These are phyloP conservation scores for Aptenodytes forsteri DNA, from an alignment of 2,113 vertebrate species.

Conservation along the genomic window DNA sequence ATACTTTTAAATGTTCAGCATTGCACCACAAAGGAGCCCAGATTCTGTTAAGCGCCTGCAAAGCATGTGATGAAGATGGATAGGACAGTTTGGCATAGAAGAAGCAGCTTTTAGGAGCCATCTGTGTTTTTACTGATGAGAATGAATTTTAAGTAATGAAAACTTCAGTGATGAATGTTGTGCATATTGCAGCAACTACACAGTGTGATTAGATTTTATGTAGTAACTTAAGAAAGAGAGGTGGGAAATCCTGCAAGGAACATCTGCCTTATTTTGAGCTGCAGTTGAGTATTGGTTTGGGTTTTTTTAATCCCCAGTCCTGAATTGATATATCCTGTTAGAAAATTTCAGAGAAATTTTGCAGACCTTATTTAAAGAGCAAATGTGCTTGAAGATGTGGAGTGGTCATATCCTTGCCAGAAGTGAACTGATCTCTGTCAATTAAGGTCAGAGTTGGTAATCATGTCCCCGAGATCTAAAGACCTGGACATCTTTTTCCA, in stretches of 20 bases:
- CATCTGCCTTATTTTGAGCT: background rate
- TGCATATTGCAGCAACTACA: background rate
- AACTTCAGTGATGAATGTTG: conserved; percentile 3
- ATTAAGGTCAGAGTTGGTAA: background rate
- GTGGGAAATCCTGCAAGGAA: background rate
- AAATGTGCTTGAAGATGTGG: background rate
- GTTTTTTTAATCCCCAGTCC: background rate
- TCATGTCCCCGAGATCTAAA: background rate
- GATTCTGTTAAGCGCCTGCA: background rate
- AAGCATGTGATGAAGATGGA: background rate
- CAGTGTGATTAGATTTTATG: background rate
- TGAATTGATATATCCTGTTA: background rate
- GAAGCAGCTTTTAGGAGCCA: background rate
- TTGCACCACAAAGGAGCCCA: background rate
- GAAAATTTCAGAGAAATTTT: background rate
- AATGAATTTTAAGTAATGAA: conserved; percentile 33
- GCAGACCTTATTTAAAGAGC: background rate
- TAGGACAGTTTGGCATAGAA: background rate
- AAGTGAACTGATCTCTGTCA: background rate
- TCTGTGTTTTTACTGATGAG: conserved; percentile 27
- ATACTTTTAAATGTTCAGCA: background rate
- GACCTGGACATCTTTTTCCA: background rate
- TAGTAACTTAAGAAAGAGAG: background rate
- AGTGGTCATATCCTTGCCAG: background rate
- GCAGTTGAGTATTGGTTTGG: background rate